Evolutionary conservation across 2,888 invertebrate species (phyloP).

Genomic region (Eudasyphora cyanicolor): DNA sequence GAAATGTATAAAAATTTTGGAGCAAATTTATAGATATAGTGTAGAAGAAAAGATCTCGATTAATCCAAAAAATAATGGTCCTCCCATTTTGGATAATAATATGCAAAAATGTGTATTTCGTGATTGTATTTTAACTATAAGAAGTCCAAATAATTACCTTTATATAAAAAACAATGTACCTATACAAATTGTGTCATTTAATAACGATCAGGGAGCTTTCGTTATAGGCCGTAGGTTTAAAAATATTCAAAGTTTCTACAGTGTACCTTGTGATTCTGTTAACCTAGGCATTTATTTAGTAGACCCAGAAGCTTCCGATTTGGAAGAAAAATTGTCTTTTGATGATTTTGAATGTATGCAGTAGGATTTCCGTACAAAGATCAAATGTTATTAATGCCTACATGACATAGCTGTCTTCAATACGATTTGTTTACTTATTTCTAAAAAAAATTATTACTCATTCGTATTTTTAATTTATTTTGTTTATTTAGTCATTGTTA

Average conservation of each 20-base stretch:
- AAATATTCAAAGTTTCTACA: neutral
- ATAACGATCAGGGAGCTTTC: neutral
- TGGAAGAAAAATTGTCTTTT: neutral
- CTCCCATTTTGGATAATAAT: neutral
- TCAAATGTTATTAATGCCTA: neutral
- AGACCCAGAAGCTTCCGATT: neutral
- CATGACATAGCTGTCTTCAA: neutral
- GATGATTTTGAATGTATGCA: neutral
- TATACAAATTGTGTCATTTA: neutral
- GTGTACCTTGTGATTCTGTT: neutral
- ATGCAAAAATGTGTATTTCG: neutral
- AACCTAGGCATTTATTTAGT: neutral
- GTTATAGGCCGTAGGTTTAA: constrained; percentile 5
- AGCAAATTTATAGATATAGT: neutral
- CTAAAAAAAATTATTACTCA: neutral
- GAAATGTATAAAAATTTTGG: neutral
- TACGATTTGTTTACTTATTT: neutral
- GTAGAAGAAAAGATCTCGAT: neutral
- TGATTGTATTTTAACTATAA: neutral
- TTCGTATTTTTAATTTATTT: neutral
- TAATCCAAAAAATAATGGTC: neutral
- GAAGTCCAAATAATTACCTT: neutral
- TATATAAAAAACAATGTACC: neutral
- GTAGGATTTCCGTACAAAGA: neutral
- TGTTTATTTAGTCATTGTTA: too few relatives aligned